Percentiles rank a stretch among this genome's conserved stretches.
Conservation (phyloP, 2,888 invertebrate species). For the Mythimna albipuncta region DNA sequence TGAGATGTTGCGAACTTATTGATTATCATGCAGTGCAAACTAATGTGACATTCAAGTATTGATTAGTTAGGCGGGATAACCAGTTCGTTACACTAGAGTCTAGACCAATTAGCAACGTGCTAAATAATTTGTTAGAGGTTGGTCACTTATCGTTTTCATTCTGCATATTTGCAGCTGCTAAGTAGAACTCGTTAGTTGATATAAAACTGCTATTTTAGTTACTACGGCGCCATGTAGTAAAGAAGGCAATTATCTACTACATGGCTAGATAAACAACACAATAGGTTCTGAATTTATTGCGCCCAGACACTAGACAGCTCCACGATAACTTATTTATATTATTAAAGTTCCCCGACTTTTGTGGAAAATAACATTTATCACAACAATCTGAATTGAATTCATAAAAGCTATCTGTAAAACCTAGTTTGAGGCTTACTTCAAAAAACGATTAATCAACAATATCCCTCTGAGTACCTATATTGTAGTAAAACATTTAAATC, state of each 20-base stretch:
- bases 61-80: constrained; percentile 3
- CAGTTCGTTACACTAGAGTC: constrained; percentile 31
- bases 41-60: constrained; percentile 11
- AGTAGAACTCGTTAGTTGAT: constrained; percentile 6
- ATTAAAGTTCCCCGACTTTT: constrained; percentile 31
- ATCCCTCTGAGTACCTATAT: constrained; percentile 11
- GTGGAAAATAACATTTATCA: constrained; percentile 55
- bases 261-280: constrained; percentile 9
- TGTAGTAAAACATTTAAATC: constrained; percentile 47
- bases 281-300: constrained; percentile 6
- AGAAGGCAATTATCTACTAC: neutral
- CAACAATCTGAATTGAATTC: constrained; percentile 44
- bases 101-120: constrained; percentile 30
- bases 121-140: constrained; percentile 43
- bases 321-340: constrained; percentile 18
- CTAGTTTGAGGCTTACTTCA: constrained; percentile 43
- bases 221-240: neutral
- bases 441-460: constrained; percentile 51
- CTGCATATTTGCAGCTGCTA: constrained; percentile 10
- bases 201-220: constrained; percentile 14
- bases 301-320: constrained; percentile 14
- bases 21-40: constrained; percentile 2
- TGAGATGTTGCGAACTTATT: constrained; percentile 24
- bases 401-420: constrained; percentile 36
- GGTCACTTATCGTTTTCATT: constrained; percentile 17